phyloP scores from a whole-genome alignment of 2,113 vertebrate genomes.

The Dunckerocampus dactyliophorus region DNA sequence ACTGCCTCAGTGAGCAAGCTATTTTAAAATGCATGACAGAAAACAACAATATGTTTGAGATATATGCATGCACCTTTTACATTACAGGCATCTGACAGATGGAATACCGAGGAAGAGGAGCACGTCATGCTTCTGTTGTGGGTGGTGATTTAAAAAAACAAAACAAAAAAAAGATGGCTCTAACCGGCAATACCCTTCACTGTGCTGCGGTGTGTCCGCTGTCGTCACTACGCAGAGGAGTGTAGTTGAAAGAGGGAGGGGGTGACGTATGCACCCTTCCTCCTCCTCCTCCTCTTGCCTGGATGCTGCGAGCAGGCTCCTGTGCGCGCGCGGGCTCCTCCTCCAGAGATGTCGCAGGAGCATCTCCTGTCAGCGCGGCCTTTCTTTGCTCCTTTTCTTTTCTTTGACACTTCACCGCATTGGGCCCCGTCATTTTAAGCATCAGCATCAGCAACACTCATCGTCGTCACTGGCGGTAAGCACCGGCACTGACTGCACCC shows the following conservation, averaged over 20 bases:
- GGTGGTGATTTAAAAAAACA: no score
- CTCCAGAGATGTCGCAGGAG: constrained; percentile 68
- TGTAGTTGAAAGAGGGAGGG: constrained; percentile 9
- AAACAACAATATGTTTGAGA: no score
- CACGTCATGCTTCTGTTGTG: no score
- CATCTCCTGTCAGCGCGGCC: constrained; percentile 40
- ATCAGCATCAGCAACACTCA: constrained; percentile 3
- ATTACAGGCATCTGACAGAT: no score
- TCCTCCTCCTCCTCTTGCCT: constrained; percentile 17
- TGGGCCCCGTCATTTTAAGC: constrained; percentile 14
- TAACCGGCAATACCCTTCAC: constrained; percentile 2
- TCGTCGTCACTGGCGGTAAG: constrained; percentile 9
- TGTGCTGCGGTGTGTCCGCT: constrained; percentile 28
- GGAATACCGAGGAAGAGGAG: no score
- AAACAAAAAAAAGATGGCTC: no score
- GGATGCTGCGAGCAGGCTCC: constrained; percentile 72
- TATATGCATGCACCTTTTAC: no score
- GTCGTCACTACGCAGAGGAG: constrained; percentile 53
- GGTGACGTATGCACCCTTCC: constrained; percentile 42
- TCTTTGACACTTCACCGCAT: constrained; percentile 26
- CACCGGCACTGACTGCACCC: constrained; percentile 19
- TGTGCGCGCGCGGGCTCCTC: constrained; percentile 62
- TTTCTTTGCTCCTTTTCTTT: constrained; percentile 31
- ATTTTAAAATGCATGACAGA: no score
- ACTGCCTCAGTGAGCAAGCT: no score